Conservation (phyloP, 2,797 vertebrate genomes). For the Malurus splendens region DNA sequence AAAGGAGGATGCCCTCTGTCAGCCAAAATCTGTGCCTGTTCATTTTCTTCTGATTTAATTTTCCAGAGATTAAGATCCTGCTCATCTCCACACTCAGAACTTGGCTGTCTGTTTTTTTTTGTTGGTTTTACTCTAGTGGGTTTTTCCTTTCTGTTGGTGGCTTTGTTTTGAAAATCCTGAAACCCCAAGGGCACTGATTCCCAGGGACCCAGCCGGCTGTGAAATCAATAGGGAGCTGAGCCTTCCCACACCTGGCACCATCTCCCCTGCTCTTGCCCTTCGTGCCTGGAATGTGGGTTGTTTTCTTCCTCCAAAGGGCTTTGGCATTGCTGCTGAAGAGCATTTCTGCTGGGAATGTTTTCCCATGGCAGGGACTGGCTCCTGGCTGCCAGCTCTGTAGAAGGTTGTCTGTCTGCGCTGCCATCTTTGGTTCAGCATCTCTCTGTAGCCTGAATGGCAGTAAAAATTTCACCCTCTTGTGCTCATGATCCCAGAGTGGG, state of each 20-base stretch:
- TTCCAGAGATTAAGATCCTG: conserved; percentile 69
- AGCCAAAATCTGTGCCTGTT: conserved; percentile 50
- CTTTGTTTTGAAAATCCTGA: background rate
- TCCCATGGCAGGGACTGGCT: background rate
- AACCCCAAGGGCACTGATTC: background rate
- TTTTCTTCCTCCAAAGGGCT: background rate
- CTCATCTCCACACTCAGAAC: conserved; percentile 44
- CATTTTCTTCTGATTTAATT: conserved; percentile 73
- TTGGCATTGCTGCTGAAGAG: background rate
- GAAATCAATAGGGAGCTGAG: background rate
- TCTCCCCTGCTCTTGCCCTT: background rate
- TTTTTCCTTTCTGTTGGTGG: background rate
- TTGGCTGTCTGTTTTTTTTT: conserved; percentile 18
- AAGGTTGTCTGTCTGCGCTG: background rate
- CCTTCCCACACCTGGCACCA: background rate
- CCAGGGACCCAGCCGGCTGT: background rate
- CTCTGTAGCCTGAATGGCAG: fast-evolving
- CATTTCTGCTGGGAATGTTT: background rate
- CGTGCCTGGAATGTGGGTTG: background rate
- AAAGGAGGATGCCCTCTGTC: background rate
- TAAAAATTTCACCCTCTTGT: background rate
- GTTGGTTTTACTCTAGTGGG: conserved; percentile 11
- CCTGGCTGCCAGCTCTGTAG: background rate
- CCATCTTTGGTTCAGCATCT: background rate
- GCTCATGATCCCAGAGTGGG: background rate